Conservation (phyloP, 2,113 vertebrate species). For the Gambusia affinis region DNA sequence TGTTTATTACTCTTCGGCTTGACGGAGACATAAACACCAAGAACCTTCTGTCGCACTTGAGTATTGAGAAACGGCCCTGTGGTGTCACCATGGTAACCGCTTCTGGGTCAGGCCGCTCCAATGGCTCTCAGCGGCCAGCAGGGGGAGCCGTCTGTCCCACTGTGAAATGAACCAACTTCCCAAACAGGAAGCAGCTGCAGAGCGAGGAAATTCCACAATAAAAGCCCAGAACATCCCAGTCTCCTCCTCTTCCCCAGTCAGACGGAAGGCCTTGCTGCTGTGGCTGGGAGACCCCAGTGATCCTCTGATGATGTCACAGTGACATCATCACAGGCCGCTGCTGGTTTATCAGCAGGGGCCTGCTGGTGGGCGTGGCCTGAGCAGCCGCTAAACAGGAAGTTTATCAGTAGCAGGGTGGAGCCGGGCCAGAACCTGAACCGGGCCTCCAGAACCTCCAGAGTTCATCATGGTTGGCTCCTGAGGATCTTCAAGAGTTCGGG, state of each 20-base stretch:
- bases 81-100: too few relatives aligned
- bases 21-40: too few relatives aligned
- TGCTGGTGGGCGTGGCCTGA: constrained; percentile 17
- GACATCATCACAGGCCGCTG: neutral
- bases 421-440: neutral
- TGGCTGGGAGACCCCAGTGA: neutral
- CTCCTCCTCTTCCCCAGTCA: too few relatives aligned
- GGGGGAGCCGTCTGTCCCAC: neutral
- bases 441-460: too few relatives aligned
- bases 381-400: neutral
- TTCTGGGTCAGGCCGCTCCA: neutral
- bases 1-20: too few relatives aligned
- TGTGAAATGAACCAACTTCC: too few relatives aligned
- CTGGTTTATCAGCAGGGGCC: constrained; percentile 12
- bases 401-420: constrained; percentile 7
- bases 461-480: neutral
- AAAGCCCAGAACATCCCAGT: too few relatives aligned
- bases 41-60: too few relatives aligned
- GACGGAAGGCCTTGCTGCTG: neutral
- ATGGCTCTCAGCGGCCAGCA: neutral
- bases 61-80: too few relatives aligned
- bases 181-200: neutral
- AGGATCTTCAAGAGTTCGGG: neutral
- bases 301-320: constrained; percentile 5
- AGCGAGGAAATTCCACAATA: too few relatives aligned